phyloP scores from a whole-genome alignment of 2,113 vertebrate species.

The Microtus richardsoni region DNA sequence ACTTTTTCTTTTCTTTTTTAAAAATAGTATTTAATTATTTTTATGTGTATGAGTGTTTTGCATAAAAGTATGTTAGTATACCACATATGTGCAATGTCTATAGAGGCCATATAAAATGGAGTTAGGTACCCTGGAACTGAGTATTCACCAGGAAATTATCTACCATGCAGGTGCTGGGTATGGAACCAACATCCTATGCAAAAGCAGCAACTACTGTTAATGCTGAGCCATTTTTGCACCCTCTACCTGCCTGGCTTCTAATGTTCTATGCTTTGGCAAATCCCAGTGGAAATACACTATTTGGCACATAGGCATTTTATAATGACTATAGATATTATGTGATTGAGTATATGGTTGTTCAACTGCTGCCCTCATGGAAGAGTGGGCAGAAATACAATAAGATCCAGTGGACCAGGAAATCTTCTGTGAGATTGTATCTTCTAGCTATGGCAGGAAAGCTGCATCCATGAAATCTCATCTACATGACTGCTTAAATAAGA shows the following conservation, averaged over 20 bases:
- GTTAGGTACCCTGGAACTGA: background rate
- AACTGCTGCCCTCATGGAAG: too few relatives aligned
- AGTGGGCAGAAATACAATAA: background rate
- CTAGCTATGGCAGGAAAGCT: background rate
- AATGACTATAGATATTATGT: background rate
- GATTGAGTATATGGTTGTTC: background rate
- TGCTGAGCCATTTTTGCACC: background rate
- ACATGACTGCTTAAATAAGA: background rate
- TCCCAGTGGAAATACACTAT: background rate
- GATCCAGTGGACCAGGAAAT: background rate
- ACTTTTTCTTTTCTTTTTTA: background rate
- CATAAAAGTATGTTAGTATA: background rate
- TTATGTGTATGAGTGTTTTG: background rate
- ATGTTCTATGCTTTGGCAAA: background rate
- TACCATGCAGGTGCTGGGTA: background rate
- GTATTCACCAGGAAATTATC: background rate
- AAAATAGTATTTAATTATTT: background rate
- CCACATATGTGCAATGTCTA: background rate
- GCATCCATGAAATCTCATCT: background rate
- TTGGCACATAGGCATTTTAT: background rate
- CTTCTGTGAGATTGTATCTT: accelerated
- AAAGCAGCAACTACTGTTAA: background rate
- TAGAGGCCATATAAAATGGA: background rate
- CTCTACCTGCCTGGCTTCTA: background rate
- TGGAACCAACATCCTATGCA: background rate